Percentiles rank a stretch among this genome's conserved stretches.
phyloP scores from a whole-genome alignment of 2,888 invertebrate species.

The Cremastinae sp. region DNA sequence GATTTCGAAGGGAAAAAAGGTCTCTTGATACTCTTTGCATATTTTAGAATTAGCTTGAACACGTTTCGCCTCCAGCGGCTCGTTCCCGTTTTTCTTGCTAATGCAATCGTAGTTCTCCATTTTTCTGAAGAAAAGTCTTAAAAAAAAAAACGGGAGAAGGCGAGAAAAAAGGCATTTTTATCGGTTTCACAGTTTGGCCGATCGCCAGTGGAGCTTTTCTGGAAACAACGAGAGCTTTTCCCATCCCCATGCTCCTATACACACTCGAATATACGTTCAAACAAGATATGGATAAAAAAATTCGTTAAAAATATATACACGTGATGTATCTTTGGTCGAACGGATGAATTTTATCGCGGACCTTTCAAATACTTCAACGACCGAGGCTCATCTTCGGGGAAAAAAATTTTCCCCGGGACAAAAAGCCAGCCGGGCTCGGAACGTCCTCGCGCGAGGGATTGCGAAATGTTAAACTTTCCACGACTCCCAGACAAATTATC shows the following conservation, averaged over 20 bases:
- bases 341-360: conserved; percentile 33
- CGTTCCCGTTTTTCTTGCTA: conserved; percentile 19
- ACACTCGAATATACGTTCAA: too few species aligned
- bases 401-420: too few species aligned
- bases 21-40: conserved; percentile 24
- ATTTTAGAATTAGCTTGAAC: conserved; percentile 48
- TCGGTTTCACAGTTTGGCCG: conserved; percentile 57
- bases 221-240: conserved; percentile 20
- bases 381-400: conserved; percentile 4
- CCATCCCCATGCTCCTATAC: conserved; percentile 1
- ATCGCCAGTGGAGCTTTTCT: conserved; percentile 22
- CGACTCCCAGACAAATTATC: conserved; percentile 33
- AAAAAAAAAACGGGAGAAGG: conserved; percentile 8
- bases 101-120: conserved; percentile 49
- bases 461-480: conserved; percentile 15
- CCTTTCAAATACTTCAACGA: conserved; percentile 39
- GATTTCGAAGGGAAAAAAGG: background rate
- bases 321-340: background rate
- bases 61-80: background rate
- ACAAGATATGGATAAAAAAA: too few species aligned
- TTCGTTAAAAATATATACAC: too few species aligned
- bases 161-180: background rate
- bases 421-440: conserved; percentile 5
- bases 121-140: background rate
- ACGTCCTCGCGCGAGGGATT: conserved; percentile 1